A percentile compares a stretch with the other conserved stretches of the same genome.
phyloP scores from a whole-genome alignment of 53 echinoderm and acorn worm genomes.

The Zoroaster sp. region DNA sequence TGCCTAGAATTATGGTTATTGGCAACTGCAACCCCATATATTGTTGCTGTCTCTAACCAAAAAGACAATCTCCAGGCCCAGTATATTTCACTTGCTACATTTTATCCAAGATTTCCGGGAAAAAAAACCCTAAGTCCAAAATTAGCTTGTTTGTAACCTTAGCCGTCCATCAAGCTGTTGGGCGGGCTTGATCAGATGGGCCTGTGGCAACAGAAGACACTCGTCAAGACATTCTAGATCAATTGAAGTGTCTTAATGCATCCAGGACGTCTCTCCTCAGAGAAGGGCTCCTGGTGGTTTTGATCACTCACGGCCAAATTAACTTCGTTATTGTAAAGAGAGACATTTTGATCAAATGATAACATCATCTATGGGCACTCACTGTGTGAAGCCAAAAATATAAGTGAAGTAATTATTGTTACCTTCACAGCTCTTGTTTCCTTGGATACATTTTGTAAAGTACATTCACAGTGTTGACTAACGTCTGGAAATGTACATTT shows the following conservation, averaged over 20 bases:
- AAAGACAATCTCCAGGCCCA: no score
- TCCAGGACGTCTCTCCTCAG: neutral
- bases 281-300: neutral
- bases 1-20: no score
- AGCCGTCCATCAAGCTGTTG: neutral
- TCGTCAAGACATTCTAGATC: slow-evolving; percentile 3
- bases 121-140: neutral
- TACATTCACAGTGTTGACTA: neutral
- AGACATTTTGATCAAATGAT: neutral
- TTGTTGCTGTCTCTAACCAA: no score
- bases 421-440: neutral
- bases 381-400: no score
- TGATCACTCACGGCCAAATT: neutral
- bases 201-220: neutral
- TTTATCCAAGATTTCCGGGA: neutral
- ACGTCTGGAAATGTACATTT: no score
- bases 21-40: no score
- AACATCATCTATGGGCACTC: neutral
- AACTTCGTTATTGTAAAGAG: neutral
- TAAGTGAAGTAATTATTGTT: neutral
- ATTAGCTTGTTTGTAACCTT: slow-evolving; percentile 1
- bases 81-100: no score
- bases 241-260: neutral
- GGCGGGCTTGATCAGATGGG: neutral
- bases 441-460: neutral